A percentile compares a stretch with the other conserved stretches of the same genome.
These are phyloP conservation scores for Ranitomeya variabilis DNA, from an alignment of 2,113 vertebrate genomes.

Conservation along the genomic window DNA sequence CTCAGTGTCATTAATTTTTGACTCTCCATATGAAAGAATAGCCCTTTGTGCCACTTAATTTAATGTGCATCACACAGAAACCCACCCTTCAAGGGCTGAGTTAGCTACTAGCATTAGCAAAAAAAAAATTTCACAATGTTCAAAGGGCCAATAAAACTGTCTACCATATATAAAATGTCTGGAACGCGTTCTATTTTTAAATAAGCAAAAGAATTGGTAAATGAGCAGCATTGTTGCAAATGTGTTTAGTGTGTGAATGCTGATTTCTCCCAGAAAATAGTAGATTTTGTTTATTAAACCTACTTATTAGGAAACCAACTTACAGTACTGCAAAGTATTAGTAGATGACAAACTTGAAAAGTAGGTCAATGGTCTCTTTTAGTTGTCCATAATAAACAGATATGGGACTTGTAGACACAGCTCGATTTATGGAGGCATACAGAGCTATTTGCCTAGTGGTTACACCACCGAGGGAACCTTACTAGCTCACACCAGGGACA, in stretches of 20 bases:
- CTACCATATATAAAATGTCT: constrained; percentile 19
- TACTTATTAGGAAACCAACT: not conserved
- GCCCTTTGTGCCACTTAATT: constrained; percentile 24
- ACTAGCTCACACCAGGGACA: too few relatives aligned
- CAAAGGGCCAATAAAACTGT: constrained; percentile 38
- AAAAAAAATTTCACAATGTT: constrained; percentile 43
- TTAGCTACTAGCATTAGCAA: constrained; percentile 50
- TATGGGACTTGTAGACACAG: too few relatives aligned
- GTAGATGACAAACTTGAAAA: not conserved
- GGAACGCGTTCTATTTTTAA: constrained; percentile 15
- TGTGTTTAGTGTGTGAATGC: not conserved
- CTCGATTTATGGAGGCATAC: too few relatives aligned
- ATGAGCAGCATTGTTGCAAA: constrained; percentile 15
- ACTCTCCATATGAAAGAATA: not conserved
- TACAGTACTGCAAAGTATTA: not conserved
- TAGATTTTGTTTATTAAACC: too few relatives aligned
- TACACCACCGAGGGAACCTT: too few relatives aligned
- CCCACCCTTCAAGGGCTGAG: constrained; percentile 31
- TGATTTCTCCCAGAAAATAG: not conserved
- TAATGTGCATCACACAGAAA: constrained; percentile 5
- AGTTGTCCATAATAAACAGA: not conserved
- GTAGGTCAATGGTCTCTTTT: not conserved
- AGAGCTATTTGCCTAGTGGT: too few relatives aligned
- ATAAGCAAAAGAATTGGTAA: constrained; percentile 1
- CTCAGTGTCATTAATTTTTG: not conserved